A percentile compares a stretch with the other conserved stretches of the same genome.
phyloP scores from a whole-genome alignment of 2,888 invertebrate genomes.

The Entomobrya proxima region DNA sequence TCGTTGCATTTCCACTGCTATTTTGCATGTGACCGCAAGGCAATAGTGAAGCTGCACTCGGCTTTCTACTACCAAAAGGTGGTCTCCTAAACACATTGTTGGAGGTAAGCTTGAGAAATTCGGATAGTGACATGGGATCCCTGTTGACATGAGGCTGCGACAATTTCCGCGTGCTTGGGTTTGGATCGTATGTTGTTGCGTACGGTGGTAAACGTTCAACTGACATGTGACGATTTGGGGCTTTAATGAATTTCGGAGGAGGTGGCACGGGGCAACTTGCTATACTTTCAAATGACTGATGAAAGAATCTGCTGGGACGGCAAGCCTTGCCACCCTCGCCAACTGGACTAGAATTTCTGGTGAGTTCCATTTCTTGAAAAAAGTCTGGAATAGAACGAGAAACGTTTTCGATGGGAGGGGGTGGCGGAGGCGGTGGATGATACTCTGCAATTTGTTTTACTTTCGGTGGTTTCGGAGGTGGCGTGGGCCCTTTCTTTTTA shows the following conservation, averaged over 20 bases:
- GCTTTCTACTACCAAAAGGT: not conserved
- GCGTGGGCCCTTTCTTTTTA: conserved; percentile 50
- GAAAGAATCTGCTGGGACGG: conserved; percentile 1
- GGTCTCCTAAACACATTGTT: conserved; percentile 28
- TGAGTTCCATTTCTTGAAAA: conserved; percentile 16
- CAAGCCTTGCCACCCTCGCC: not conserved
- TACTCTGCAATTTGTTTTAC: conserved; percentile 20
- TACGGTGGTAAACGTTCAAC: conserved; percentile 1
- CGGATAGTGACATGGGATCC: conserved; percentile 57
- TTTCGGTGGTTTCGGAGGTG: conserved; percentile 47
- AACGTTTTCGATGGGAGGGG: not conserved
- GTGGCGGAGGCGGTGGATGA: conserved; percentile 14
- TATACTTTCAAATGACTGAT: conserved; percentile 49
- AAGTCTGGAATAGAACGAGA: conserved; percentile 26
- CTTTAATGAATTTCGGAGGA: conserved; percentile 9
- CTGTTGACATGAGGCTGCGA: not conserved
- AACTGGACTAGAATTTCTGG: not conserved
- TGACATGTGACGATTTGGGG: conserved; percentile 28
- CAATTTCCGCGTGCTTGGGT: not conserved
- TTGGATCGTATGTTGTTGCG: not conserved
- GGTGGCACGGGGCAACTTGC: conserved; percentile 29
- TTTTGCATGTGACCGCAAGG: not conserved
- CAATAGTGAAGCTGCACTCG: not conserved
- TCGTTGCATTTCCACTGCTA: not conserved
- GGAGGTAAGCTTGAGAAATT: conserved; percentile 52